Evolutionary conservation across 2,888 invertebrate genomes (phyloP).

Genomic region (Nudaria mundana): DNA sequence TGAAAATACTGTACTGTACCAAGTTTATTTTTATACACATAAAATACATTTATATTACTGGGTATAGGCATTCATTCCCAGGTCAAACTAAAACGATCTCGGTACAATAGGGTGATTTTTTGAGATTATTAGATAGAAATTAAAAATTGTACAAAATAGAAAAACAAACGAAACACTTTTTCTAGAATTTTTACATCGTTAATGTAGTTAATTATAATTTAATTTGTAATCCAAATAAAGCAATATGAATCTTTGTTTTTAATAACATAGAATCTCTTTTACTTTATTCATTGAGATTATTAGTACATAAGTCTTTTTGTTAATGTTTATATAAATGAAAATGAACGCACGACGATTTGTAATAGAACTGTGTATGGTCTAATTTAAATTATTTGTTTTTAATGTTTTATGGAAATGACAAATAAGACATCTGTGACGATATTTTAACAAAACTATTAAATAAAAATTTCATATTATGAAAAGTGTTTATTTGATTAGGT

Average conservation of each 20-base stretch:
- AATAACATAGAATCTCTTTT: conserved; percentile 66
- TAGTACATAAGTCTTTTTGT: conserved; percentile 62
- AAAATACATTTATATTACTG: not conserved
- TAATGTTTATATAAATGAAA: conserved; percentile 71
- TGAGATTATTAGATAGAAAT: conserved; percentile 64
- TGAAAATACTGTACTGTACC: no score
- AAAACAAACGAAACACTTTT: conserved; percentile 44
- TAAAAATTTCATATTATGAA: conserved; percentile 62
- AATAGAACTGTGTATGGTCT: conserved; percentile 61
- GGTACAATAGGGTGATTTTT: conserved; percentile 42
- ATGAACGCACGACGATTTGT: conserved; percentile 64
- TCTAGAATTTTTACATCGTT: conserved; percentile 66
- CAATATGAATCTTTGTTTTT: conserved; percentile 44
- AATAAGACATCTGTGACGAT: conserved; percentile 62
- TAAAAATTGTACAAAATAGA: conserved; percentile 61
- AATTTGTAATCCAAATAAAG: conserved; percentile 40
- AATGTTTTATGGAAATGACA: conserved; percentile 52
- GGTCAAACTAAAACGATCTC: conserved; percentile 24
- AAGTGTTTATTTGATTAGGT: conserved; percentile 7
- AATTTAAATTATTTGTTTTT: conserved; percentile 78
- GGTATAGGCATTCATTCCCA: conserved; percentile 3
- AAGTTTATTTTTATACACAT: not conserved
- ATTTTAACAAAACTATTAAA: conserved; percentile 69
- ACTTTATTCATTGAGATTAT: conserved; percentile 73
- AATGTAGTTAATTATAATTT: conserved; percentile 46